phyloP scores from a whole-genome alignment of 2,888 invertebrate genomes.

The Acronicta aceris region DNA sequence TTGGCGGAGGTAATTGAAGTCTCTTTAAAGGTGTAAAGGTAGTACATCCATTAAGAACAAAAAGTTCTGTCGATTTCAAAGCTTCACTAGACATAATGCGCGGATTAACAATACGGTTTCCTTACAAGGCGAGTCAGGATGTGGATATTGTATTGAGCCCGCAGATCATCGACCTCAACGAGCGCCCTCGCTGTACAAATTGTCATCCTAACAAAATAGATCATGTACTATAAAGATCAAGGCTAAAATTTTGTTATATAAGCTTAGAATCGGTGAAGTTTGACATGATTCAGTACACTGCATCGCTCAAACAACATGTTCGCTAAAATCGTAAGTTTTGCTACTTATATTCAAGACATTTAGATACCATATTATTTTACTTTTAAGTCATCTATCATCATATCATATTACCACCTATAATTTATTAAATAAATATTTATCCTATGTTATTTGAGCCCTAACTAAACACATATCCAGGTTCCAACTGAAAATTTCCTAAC shows the following conservation, averaged over 20 bases:
- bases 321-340: slow-evolving; percentile 74
- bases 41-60: slow-evolving; percentile 15
- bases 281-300: slow-evolving; percentile 70
- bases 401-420: too few relatives aligned
- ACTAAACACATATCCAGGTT: too few relatives aligned
- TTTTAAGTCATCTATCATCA: not conserved
- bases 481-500: too few relatives aligned
- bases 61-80: slow-evolving; percentile 22
- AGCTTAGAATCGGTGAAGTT: slow-evolving; percentile 57
- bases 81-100: slow-evolving; percentile 18
- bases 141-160: slow-evolving; percentile 56
- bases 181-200: slow-evolving; percentile 58
- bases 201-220: slow-evolving; percentile 68
- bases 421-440: too few relatives aligned
- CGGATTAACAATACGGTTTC: slow-evolving; percentile 44
- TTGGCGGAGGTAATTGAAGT: slow-evolving; percentile 40
- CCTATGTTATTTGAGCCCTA: too few relatives aligned
- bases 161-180: slow-evolving; percentile 67
- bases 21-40: slow-evolving; percentile 7
- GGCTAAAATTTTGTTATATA: slow-evolving; percentile 74
- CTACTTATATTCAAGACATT: slow-evolving; percentile 1
- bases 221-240: slow-evolving; percentile 73
- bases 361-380: not conserved
- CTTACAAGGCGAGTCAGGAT: slow-evolving; percentile 67
- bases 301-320: slow-evolving; percentile 75